These are phyloP conservation scores for Colostygia pectinataria DNA, from an alignment of 2,888 invertebrate genomes.

Conservation along the genomic window DNA sequence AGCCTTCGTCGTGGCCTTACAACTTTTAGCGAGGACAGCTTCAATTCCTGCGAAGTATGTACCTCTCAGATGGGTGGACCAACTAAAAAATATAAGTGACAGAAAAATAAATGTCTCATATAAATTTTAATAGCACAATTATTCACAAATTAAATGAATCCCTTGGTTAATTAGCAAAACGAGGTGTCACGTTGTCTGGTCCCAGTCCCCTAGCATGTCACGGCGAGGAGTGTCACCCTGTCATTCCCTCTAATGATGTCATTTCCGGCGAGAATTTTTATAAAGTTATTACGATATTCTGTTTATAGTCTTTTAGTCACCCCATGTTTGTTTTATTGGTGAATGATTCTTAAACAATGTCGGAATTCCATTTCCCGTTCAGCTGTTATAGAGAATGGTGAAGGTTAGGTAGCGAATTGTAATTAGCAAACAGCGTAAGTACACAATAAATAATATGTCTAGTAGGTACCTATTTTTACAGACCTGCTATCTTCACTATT, in stretches of 20 bases:
- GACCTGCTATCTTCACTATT: no score
- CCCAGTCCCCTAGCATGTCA: constrained; percentile 46
- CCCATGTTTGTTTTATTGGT: constrained; percentile 23
- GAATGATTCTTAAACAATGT: constrained; percentile 22
- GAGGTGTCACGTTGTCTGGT: constrained; percentile 43
- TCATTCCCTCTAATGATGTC: constrained; percentile 51
- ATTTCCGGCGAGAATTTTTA: constrained; percentile 41
- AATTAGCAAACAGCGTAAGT: no score
- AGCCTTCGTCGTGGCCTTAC: no score
- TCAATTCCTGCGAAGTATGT: no score
- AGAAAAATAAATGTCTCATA: constrained; percentile 15
- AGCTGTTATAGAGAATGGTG: no score
- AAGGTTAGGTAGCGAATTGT: no score
- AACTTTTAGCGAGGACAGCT: no score
- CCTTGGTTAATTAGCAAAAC: constrained; percentile 56
- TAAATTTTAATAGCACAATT: constrained; percentile 19
- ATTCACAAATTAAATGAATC: constrained; percentile 34
- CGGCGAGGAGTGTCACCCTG: constrained; percentile 54
- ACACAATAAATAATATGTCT: no score
- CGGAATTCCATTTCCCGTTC: constrained; percentile 2
- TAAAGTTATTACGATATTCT: constrained; percentile 17
- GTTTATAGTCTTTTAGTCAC: constrained; percentile 20
- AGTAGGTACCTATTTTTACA: no score
- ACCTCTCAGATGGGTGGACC: no score
- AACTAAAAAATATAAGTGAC: not conserved